A percentile compares a stretch with the other conserved stretches of the same genome.
phyloP scores from a whole-genome alignment of 1,140 invertebrate species.

The Nautilus pompilius region DNA sequence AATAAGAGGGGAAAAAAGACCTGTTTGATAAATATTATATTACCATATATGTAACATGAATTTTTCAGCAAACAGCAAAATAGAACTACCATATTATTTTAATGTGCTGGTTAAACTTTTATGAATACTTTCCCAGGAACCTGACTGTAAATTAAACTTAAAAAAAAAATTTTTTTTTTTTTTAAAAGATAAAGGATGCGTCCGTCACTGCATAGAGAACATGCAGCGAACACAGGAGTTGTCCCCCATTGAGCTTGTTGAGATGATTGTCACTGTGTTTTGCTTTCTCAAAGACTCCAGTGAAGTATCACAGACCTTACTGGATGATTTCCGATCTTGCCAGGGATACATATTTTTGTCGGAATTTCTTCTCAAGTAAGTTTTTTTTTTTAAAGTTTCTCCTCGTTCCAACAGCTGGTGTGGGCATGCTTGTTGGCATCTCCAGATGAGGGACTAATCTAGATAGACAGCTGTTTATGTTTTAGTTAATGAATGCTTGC shows the following conservation, averaged over 20 bases:
- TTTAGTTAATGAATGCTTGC: not conserved
- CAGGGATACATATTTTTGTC: constrained; percentile 93
- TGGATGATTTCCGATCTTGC: constrained; percentile 93
- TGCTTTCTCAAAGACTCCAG: constrained; percentile 99
- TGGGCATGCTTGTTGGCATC: not conserved
- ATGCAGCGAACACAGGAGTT: constrained; percentile 87
- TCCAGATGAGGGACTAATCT: not conserved
- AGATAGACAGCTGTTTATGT: not conserved
- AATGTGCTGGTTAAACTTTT: too few relatives aligned
- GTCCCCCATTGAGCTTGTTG: constrained; percentile 90
- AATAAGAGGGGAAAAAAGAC: too few relatives aligned
- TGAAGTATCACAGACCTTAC: constrained; percentile 86
- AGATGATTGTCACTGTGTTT: constrained; percentile 98
- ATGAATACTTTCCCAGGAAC: too few relatives aligned
- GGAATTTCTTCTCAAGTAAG: constrained; percentile 90
- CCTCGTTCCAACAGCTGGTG: not conserved
- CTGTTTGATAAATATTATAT: too few relatives aligned
- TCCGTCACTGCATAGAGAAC: constrained; percentile 92
- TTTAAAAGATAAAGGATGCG: constrained; percentile 87
- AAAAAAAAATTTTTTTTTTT: too few relatives aligned
- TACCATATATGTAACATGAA: too few relatives aligned
- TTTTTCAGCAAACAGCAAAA: too few relatives aligned
- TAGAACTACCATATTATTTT: too few relatives aligned
- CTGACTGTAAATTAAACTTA: too few relatives aligned
- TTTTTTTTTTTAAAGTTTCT: not conserved